Base-by-base conservation (phyloP, 2,113 vertebrate genomes). In the Dasypus novemcinctus region DNA sequence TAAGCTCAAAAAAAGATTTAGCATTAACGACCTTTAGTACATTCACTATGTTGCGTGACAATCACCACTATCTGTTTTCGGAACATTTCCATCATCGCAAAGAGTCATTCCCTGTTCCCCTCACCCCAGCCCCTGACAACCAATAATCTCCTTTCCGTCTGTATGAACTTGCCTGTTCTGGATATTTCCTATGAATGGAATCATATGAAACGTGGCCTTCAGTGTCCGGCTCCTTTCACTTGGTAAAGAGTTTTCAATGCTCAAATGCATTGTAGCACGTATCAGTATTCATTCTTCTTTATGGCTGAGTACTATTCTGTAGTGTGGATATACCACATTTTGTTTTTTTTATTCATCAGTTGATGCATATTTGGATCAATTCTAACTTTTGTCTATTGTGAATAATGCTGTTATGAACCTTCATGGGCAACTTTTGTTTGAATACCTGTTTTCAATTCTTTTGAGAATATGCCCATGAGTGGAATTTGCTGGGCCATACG, bases 41-140 rank as follows among this genome's bases (percentile, higher is more conserved):
- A 29, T 69, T 20, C 17, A 0, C 27, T 21, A 1, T 12, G 0
- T 14, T 6, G 0, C 31, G 8, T 15, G 5, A 2, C 72, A 7
- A 0, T 8, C 59, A 12, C 29, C 33, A 3, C 46, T 33, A 0
- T 49, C 72, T 21, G 1, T 63, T 12, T 87, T 33, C 17, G n/a
- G 33, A 63, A 59, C 5, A n/a, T 66, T n/a, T 29, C 49, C 20
- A 11, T 61, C 38, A 13, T 1, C 38, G 52, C 41, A 23, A 7
- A 57, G 14, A 12, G 5, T 7, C n/a, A 31, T 15, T 15, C 7
- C 33, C 33, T 31, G 4, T 17, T 5, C 27, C 54, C 49, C 57
- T n/a, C 11, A 46, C 23, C 5, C 15, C 49, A 12, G 2, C 3
- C 41, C 66, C 21, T 10, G 25, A 31, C 14, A 59, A 31, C 49